Base-by-base conservation (phyloP, 2,888 invertebrate species). In the Cheilosia variabilis region DNA sequence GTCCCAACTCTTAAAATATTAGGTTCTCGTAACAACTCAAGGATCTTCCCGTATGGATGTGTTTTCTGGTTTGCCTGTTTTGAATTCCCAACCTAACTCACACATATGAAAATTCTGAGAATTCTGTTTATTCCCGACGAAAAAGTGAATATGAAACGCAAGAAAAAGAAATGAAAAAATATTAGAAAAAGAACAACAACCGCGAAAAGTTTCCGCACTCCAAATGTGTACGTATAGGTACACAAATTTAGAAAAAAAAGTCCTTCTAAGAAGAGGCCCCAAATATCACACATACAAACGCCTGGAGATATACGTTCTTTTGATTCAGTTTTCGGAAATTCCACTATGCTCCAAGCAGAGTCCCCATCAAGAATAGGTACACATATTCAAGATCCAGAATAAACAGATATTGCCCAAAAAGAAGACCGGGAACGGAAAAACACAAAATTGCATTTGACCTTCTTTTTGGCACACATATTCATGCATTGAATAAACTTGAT, bases 361-460 rank as follows among this genome's bases (percentile, higher is more conserved):
- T 27, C 4, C 17, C 50, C 50, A 43, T 43, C 17, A 17, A 66
- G 24, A 60, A 47, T 68, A 47, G 2, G 31, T 31, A 31, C 9
- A 80, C 63, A 75, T 37, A 47, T 17, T 41, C 60, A 57, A 41
- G 52, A 78, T 57, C 57, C 37, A 41, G 34, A 27, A 37, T 9
- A 22, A 45, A 19, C 34, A 34, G 17, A 17, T 50, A 22, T 13
- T 13, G n/a, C 50, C 43, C 5, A 47, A 72, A 72, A 63, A 62
- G n/a, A 60, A 37, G 1, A 63, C 63, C 65, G 58, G 41, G 71
- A 66, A 86, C 75, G 76, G 66, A 63, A 82, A 82, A 80, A 77
- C 57, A 71, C 69, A 87, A 87, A 87, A 87, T 82, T 87, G 87
- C 87, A 87, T 87, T 87, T 87, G 82, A 82, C 87, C 87, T 87